Conservation (phyloP, 2,888 invertebrate species). For the Amitus sp. region DNA sequence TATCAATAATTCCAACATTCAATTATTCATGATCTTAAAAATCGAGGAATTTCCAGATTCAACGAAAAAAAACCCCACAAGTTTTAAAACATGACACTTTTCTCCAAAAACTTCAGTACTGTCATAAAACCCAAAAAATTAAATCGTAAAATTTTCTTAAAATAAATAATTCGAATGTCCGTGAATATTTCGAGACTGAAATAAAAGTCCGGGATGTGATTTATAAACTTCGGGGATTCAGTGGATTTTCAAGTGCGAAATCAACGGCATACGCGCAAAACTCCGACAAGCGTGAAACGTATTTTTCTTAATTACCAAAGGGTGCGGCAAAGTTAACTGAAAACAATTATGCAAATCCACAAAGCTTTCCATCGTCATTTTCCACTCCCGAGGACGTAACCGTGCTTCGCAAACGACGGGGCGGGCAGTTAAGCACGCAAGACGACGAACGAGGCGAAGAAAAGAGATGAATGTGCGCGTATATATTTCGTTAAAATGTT, state of each 20-base stretch:
- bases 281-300: not conserved
- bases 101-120: too few relatives aligned
- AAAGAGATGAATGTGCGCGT: constrained; percentile 6
- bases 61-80: too few relatives aligned
- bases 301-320: constrained; percentile 8
- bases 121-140: too few relatives aligned
- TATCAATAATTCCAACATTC: too few relatives aligned
- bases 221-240: too few relatives aligned
- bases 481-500: constrained; percentile 4
- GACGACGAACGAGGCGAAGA: constrained; percentile 8
- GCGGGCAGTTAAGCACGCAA: constrained; percentile 13
- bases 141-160: too few relatives aligned
- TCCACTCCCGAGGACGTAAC: constrained; percentile 1
- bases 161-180: too few relatives aligned
- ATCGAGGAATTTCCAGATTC: too few relatives aligned
- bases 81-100: too few relatives aligned
- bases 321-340: constrained; percentile 5
- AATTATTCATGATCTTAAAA: too few relatives aligned
- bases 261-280: not conserved
- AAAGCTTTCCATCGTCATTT: constrained; percentile 9
- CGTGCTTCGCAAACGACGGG: constrained; percentile 10
- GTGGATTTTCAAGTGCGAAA: constrained; percentile 2
- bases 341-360: constrained; percentile 17
- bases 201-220: too few relatives aligned
- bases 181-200: too few relatives aligned